Conservation (phyloP, 2,888 invertebrate genomes). For the Cosmorhoe ocellata region DNA sequence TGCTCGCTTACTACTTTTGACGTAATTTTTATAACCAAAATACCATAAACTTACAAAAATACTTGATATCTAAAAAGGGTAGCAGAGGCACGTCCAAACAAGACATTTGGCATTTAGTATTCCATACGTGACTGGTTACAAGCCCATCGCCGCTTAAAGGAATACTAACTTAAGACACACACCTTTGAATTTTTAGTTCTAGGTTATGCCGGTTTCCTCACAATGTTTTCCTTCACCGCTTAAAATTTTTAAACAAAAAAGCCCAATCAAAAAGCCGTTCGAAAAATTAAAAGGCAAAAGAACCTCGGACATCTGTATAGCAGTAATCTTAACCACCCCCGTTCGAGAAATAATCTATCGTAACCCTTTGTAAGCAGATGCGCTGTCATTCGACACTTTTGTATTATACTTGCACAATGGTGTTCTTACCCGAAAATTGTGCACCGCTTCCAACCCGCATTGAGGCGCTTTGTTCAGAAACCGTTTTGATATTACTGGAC, state of each 20-base stretch:
- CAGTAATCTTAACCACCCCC: conserved; percentile 76
- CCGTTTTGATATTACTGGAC: conserved; percentile 29
- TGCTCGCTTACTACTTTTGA: conserved; percentile 40
- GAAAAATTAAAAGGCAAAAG: conserved; percentile 44
- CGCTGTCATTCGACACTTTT: conserved; percentile 83
- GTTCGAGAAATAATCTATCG: conserved; percentile 76
- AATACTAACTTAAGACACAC: too few relatives aligned
- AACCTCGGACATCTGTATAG: conserved; percentile 74
- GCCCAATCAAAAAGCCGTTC: conserved; percentile 43
- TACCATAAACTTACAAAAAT: too few relatives aligned
- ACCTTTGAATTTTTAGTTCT: too few relatives aligned
- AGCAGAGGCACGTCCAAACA: too few relatives aligned
- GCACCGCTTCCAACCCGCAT: conserved; percentile 78
- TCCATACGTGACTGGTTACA: too few relatives aligned
- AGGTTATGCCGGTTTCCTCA: too few relatives aligned
- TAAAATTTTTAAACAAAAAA: conserved; percentile 28
- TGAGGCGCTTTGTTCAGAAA: conserved; percentile 60
- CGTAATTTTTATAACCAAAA: too few relatives aligned
- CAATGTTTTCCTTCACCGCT: too few relatives aligned
- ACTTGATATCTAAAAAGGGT: too few relatives aligned
- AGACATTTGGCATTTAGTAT: too few relatives aligned
- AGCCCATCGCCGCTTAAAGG: too few relatives aligned
- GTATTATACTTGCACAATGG: conserved; percentile 82
- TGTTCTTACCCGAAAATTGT: conserved; percentile 80
- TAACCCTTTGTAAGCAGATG: conserved; percentile 82